phyloP scores from a whole-genome alignment of 2,113 vertebrate genomes.

The Taurulus bubalis region DNA sequence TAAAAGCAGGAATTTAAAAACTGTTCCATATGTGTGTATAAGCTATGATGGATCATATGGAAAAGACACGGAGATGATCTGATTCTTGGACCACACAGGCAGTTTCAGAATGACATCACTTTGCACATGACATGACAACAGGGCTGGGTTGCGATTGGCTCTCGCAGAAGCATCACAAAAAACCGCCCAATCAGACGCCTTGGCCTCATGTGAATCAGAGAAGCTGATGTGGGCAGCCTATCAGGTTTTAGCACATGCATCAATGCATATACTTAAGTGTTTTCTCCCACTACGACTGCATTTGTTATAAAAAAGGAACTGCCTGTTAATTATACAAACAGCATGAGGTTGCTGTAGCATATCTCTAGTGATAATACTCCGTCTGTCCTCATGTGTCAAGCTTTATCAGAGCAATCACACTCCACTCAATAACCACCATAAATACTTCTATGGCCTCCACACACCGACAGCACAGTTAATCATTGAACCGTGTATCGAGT shows the following conservation, averaged over 20 bases:
- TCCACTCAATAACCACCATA: constrained; percentile 58
- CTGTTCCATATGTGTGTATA: no score
- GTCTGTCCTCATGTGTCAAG: background rate
- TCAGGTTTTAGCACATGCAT: background rate
- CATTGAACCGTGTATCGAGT: constrained; percentile 61
- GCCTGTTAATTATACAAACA: constrained; percentile 3
- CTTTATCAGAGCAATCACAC: constrained; percentile 58
- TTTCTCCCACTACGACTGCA: background rate
- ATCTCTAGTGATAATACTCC: background rate
- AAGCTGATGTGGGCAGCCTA: background rate
- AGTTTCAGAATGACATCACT: constrained; percentile 28
- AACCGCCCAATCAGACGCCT: background rate
- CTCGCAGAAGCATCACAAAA: background rate
- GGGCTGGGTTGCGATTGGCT: constrained; percentile 24
- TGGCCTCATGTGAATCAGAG: constrained; percentile 15
- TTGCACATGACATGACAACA: background rate
- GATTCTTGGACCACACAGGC: constrained; percentile 3
- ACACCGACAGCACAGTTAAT: constrained; percentile 64
- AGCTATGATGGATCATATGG: no score
- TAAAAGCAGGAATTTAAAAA: background rate
- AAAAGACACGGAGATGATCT: no score
- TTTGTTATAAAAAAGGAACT: background rate
- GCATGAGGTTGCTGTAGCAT: constrained; percentile 4
- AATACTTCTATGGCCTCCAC: constrained; percentile 35
- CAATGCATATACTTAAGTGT: background rate